phyloP scores from a whole-genome alignment of 2,113 vertebrate species.

The Dinomys branickii region DNA sequence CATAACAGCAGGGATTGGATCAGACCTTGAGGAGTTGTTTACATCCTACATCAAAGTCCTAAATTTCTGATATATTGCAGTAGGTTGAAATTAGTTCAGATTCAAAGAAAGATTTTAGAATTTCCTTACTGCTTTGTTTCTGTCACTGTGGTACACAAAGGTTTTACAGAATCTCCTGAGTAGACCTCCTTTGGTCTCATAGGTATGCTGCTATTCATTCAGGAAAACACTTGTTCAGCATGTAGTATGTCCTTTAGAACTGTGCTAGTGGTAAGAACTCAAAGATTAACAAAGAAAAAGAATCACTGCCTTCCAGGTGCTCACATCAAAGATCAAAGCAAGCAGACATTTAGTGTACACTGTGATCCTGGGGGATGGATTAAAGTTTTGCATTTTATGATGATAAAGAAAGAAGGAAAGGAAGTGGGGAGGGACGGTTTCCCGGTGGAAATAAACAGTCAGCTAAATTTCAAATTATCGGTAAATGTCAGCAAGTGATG shows the following conservation, averaged over 20 bases:
- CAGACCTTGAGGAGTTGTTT: not conserved
- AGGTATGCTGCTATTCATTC: not conserved
- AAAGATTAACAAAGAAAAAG: not conserved
- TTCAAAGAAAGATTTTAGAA: constrained; percentile 35
- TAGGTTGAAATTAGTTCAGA: not conserved
- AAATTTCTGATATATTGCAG: not conserved
- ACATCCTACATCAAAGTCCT: constrained; percentile 14
- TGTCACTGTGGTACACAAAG: not conserved
- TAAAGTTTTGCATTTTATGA: constrained; percentile 50
- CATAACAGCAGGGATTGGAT: not conserved
- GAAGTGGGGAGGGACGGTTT: not conserved
- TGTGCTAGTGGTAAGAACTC: not conserved
- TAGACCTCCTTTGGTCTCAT: not conserved
- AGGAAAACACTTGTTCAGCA: constrained; percentile 41
- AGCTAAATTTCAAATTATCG: constrained; percentile 42
- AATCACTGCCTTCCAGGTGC: not conserved
- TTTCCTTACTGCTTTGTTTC: constrained; percentile 28
- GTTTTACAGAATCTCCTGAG: not conserved
- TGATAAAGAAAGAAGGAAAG: not conserved
- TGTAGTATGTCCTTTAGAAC: not conserved
- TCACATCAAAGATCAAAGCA: constrained; percentile 54
- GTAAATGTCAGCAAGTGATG: constrained; percentile 55
- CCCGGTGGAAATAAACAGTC: constrained; percentile 42
- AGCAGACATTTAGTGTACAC: constrained; percentile 1
- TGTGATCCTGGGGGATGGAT: not conserved